Evolutionary conservation across 2,888 invertebrate genomes (phyloP), one percentile per base, ranked within the genome.

Genomic region (Pogonocherus hispidulus): DNA sequence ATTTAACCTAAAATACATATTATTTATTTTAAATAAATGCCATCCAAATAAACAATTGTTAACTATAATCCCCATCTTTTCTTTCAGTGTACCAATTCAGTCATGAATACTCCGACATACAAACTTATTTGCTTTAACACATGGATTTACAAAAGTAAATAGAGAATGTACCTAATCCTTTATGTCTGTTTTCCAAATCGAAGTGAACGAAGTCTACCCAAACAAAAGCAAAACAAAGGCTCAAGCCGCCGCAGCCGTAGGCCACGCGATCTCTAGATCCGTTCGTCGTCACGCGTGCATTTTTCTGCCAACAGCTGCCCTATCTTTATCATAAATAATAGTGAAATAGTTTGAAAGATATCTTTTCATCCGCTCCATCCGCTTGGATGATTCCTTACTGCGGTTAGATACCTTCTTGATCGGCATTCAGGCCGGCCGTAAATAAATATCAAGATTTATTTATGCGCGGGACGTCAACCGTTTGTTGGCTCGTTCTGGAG

Each of bases 321-420:
- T 67, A 70, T 73, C 74, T 72, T 70, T 74, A 77, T 81, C 78
- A 80, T 83, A 80, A 83, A 83, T 82, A 82, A 83, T 80, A 78
- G 75, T 72, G 77, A 80, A 81, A 81, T 77, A 79, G 79, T 79
- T n/a, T 79, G 80, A 80, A 81, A 79, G 81, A 79, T 80, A 74
- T 75, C 79, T 76, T 81, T 83, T 82, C 78, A 81, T 78, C 67
- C 74, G 67, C 65, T 73, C 73, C 78, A 81, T 77, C 79, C 82
- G 81, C 78, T 76, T 78, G 74, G 79, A 73, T 81, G 82, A 75
- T 73, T 78, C 67, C 66, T 75, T 69, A 74, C 72, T 74, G 77
- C 72, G 75, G 76, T 76, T 76, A 76, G 76, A 76, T 72, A 72
- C 76, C 77, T 79, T 72, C 77, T 79, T 75, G 77, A 79, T 80